These are phyloP conservation scores for Ameiurus melas DNA, from an alignment of 2,113 vertebrate species.

Conservation along the genomic window DNA sequence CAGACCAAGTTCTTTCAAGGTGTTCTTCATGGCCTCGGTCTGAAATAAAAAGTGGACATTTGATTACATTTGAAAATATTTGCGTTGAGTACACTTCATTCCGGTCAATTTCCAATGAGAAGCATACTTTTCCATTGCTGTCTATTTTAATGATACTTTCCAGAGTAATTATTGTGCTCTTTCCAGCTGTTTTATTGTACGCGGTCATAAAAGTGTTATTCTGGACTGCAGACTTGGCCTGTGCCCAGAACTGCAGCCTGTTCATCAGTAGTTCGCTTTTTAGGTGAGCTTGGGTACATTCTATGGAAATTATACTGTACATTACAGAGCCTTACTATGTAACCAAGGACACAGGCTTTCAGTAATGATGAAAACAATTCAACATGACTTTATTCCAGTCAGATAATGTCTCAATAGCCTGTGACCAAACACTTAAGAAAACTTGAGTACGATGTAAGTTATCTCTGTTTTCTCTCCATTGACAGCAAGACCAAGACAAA, in stretches of 20 bases:
- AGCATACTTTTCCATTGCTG: slow-evolving; percentile 25
- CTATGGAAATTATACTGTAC: not conserved
- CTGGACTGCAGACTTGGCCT: not conserved
- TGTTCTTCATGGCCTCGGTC: slow-evolving; percentile 83
- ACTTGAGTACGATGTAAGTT: not conserved
- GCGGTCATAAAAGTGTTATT: slow-evolving; percentile 17
- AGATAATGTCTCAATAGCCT: too few species aligned
- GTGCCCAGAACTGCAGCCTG: slow-evolving; percentile 19
- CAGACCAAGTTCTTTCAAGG: slow-evolving; percentile 82
- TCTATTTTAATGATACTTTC: slow-evolving; percentile 25
- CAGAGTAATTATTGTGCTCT: slow-evolving; percentile 21
- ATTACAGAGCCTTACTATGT: not conserved
- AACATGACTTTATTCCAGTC: not conserved
- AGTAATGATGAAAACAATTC: not conserved
- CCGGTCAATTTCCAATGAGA: not conserved
- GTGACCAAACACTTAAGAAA: not conserved
- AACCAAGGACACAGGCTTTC: not conserved
- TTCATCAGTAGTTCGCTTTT: not conserved
- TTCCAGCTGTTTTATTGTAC: slow-evolving; percentile 38
- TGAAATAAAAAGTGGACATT: slow-evolving; percentile 59
- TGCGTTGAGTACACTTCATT: not conserved
- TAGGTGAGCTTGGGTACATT: not conserved
- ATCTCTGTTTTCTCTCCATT: not conserved
- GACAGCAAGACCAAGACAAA: not conserved
- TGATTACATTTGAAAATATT: not conserved